Base-by-base conservation (phyloP, 2,113 vertebrate species). In the Gobio gobio region DNA sequence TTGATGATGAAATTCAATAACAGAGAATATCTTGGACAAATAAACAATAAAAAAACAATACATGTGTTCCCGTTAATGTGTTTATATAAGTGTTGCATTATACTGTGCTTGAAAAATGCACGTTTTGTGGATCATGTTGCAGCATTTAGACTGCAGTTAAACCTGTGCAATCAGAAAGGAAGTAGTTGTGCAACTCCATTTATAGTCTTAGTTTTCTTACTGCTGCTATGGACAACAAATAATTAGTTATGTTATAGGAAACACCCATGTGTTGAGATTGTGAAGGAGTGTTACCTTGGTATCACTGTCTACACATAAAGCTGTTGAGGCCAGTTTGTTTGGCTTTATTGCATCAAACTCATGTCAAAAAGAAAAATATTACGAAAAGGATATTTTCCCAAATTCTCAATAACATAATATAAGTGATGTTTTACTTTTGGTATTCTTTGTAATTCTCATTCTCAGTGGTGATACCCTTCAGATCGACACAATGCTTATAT, bases 41-140 rank as follows among this genome's bases (percentile, higher is more conserved):
- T 79, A 63, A 79, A 79, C 43, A 74, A 26, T 70, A 47, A 26
- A 26, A 40, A 74, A 47, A 26, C 43, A 49, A 22, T 14, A 70
- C 22, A 47, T 47, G 43, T 12, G 8, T 49, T 74, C n/a, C n/a
- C 8, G 70, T 74, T 45, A n/a, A 14, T 74, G 8, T 2, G 24
- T 45, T 47, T 14, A 47, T 73, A 47, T 14, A 24, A 24, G 43
- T 14, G 12, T 45, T 47, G 40, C 43, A 4, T n/a, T 40, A n/a
- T 22, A n/a, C 29, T 36, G 16, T 18, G 0, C 54, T 56, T 56
- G 18, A 18, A 20, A 18, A 56, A 20, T 18, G 16, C n/a, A 16
- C 4, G 18, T 56, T 56, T 56, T 20, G 54, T 56, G 54, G 54
- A 56, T 75, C 45, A 29, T 75, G 14, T 26, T 14, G 58, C n/a